phyloP scores from a whole-genome alignment of 2,888 invertebrate genomes.

The Latrodectus hesperus region DNA sequence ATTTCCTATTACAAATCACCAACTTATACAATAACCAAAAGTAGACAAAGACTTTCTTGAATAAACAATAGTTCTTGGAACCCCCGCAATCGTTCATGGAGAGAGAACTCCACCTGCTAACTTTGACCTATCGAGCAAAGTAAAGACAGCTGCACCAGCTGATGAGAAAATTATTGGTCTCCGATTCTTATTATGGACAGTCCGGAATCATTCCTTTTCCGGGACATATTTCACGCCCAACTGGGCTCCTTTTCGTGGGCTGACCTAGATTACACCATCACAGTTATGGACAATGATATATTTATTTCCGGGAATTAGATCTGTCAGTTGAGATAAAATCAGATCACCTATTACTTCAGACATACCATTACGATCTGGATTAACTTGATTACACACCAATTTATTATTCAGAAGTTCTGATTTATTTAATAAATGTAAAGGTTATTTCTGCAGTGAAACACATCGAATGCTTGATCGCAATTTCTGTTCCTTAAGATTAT shows the following conservation, averaged over 20 bases:
- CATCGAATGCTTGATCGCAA: no score
- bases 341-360: no score
- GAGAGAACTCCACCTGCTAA: constrained; percentile 16
- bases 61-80: not conserved
- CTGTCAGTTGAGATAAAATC: no score
- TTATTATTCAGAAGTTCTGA: no score
- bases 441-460: no score
- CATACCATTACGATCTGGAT: no score
- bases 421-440: no score
- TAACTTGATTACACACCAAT: no score
- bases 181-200: not conserved
- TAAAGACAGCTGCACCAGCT: not conserved
- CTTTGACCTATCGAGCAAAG: constrained; percentile 22
- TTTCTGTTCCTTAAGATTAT: no score
- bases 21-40: not conserved
- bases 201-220: not conserved
- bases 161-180: constrained; percentile 30
- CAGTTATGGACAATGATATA: no score
- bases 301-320: no score
- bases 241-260: not conserved
- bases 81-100: not conserved
- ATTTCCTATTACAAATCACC: not conserved
- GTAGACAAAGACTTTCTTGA: not conserved
- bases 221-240: constrained; percentile 16
- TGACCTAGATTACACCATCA: no score